Conservation (phyloP, 2,888 invertebrate species). For the Tenthredo amoena region DNA sequence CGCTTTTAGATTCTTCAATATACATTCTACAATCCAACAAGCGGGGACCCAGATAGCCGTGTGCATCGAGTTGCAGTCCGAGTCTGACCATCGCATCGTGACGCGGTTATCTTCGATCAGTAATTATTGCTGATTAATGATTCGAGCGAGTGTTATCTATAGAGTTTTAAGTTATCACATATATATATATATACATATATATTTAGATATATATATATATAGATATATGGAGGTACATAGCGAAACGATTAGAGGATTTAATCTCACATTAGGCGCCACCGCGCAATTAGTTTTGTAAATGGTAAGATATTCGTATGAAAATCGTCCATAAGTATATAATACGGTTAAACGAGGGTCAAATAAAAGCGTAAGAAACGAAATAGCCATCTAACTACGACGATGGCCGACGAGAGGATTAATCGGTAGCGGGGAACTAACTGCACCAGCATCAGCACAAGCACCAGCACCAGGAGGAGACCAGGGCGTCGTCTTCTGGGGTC, state of each 20-base stretch:
- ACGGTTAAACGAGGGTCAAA: neutral
- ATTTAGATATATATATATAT: neutral
- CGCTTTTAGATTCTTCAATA: slow-evolving; percentile 9
- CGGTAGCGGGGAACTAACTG: slow-evolving; percentile 51
- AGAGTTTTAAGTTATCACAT: slow-evolving; percentile 11
- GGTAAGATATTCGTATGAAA: neutral
- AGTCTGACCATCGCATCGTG: slow-evolving; percentile 60
- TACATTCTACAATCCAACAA: neutral
- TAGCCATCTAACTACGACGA: slow-evolving; percentile 9
- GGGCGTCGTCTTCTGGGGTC: slow-evolving; percentile 46
- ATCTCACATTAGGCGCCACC: slow-evolving; percentile 3
- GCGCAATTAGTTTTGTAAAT: neutral
- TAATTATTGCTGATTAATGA: slow-evolving; percentile 72
- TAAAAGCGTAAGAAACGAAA: neutral
- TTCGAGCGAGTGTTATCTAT: slow-evolving; percentile 16
- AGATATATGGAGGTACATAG: neutral
- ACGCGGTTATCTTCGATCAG: slow-evolving; percentile 68
- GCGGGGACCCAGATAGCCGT: slow-evolving; percentile 17
- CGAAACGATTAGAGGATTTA: slow-evolving; percentile 26
- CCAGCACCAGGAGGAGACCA: neutral
- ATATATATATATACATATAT: neutral
- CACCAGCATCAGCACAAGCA: slow-evolving; percentile 29
- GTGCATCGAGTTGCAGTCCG: slow-evolving; percentile 58
- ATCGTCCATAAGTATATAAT: neutral
- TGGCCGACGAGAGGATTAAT: slow-evolving; percentile 56